These are phyloP conservation scores for Chaetodon auriga DNA, from an alignment of 2,113 vertebrate species.

Conservation along the genomic window DNA sequence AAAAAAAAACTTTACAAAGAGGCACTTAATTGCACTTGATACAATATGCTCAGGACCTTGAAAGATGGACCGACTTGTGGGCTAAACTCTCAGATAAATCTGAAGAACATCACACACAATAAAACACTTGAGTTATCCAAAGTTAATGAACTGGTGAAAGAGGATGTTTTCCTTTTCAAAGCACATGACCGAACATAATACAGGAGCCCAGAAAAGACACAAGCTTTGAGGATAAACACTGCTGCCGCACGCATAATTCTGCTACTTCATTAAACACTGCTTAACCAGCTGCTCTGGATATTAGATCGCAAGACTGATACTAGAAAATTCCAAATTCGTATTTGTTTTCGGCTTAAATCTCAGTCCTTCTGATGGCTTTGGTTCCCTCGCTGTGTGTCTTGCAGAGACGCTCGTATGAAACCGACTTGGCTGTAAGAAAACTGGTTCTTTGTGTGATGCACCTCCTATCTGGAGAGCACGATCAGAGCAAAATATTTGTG, in stretches of 20 bases:
- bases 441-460: conserved; percentile 56
- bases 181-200: conserved; percentile 47
- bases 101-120: conserved; percentile 24
- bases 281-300: conserved; percentile 55
- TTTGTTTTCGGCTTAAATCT: conserved; percentile 55
- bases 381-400: conserved; percentile 21
- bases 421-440: conserved; percentile 38
- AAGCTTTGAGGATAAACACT: conserved; percentile 53
- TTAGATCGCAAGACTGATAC: conserved; percentile 59
- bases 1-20: conserved; percentile 19
- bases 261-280: conserved; percentile 67
- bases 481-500: conserved; percentile 63
- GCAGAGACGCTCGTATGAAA: conserved; percentile 22
- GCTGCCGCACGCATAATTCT: conserved; percentile 41
- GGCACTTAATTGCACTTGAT: conserved; percentile 64
- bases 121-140: conserved; percentile 33
- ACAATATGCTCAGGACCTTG: conserved; percentile 24
- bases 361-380: conserved; percentile 33
- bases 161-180: conserved; percentile 46
- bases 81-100: conserved; percentile 44
- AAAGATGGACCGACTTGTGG: neutral
- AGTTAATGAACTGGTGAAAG: conserved; percentile 55
- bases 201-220: conserved; percentile 45
- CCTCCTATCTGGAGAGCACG: conserved; percentile 46
- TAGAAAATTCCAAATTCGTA: conserved; percentile 36